Evolutionary conservation across 2,113 vertebrate genomes (phyloP).

Genomic region (Ovis aries): DNA sequence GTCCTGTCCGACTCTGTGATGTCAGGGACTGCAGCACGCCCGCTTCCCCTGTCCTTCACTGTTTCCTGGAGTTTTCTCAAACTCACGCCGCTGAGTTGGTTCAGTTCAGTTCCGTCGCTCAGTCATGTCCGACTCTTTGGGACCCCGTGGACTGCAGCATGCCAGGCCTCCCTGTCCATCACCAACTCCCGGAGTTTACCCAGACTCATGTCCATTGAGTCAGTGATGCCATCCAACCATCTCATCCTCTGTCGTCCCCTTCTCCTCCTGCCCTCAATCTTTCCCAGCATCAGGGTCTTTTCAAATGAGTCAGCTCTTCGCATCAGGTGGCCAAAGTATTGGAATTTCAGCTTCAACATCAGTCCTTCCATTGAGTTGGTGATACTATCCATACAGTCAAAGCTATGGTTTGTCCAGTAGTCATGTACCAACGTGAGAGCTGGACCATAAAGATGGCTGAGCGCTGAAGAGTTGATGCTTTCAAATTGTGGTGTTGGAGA

Average conservation of each 20-base stretch:
- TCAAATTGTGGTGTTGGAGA: not conserved
- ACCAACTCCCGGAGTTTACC: rapidly evolving
- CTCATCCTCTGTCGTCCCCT: not conserved
- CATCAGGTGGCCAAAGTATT: not conserved
- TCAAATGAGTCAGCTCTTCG: not conserved
- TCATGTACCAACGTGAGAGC: not conserved
- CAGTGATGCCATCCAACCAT: not conserved
- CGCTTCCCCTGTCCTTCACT: not conserved
- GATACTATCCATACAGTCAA: not conserved
- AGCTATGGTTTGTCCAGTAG: not conserved
- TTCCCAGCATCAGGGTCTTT: not conserved
- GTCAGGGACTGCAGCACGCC: too few relatives aligned
- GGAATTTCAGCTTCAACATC: not conserved
- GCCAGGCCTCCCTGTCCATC: not conserved
- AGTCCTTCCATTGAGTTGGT: not conserved
- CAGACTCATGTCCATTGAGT: not conserved
- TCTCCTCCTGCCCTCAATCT: not conserved
- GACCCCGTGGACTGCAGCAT: not conserved
- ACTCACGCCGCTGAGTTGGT: not conserved
- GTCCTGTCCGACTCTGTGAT: rapidly evolving
- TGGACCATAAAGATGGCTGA: not conserved
- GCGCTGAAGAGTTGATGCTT: not conserved
- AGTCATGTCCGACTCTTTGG: not conserved
- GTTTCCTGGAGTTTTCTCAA: not conserved
- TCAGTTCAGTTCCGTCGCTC: not conserved